phyloP scores from a whole-genome alignment of 2,888 invertebrate species.

The Dasypogon diadema region DNA sequence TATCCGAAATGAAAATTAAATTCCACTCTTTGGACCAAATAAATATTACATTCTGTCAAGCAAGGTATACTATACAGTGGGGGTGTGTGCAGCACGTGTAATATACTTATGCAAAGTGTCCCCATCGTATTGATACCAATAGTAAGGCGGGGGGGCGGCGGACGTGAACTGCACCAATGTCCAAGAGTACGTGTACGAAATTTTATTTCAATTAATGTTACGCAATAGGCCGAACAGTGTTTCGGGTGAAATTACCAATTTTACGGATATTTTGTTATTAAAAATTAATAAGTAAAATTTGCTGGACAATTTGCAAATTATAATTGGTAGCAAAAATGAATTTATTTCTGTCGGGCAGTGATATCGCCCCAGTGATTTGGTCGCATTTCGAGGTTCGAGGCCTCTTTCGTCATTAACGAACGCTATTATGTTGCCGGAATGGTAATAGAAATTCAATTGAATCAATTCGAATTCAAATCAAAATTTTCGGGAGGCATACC shows the following conservation, averaged over 20 bases:
- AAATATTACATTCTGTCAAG: slow-evolving; percentile 12
- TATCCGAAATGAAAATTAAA: slow-evolving; percentile 40
- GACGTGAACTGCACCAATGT: background rate
- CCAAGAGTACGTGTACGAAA: background rate
- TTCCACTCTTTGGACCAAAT: slow-evolving; percentile 18
- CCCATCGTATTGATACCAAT: background rate
- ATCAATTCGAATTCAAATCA: no score
- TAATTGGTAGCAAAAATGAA: slow-evolving; percentile 6
- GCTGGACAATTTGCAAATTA: slow-evolving; percentile 22
- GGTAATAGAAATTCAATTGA: no score
- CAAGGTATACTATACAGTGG: background rate
- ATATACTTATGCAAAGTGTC: background rate
- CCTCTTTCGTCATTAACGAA: background rate
- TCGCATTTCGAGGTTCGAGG: background rate
- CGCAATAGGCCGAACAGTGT: background rate
- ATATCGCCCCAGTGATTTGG: background rate
- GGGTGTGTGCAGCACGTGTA: background rate
- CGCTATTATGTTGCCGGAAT: no score
- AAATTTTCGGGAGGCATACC: no score
- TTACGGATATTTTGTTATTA: slow-evolving; percentile 31
- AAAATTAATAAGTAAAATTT: slow-evolving; percentile 25
- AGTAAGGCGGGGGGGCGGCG: no score
- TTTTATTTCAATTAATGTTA: slow-evolving; percentile 31
- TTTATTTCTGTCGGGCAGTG: background rate
- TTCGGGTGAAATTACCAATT: slow-evolving; percentile 14